Percentiles rank a stretch among this genome's conserved stretches.
phyloP scores from a whole-genome alignment of 2,113 vertebrate genomes.

The Caretta caretta region DNA sequence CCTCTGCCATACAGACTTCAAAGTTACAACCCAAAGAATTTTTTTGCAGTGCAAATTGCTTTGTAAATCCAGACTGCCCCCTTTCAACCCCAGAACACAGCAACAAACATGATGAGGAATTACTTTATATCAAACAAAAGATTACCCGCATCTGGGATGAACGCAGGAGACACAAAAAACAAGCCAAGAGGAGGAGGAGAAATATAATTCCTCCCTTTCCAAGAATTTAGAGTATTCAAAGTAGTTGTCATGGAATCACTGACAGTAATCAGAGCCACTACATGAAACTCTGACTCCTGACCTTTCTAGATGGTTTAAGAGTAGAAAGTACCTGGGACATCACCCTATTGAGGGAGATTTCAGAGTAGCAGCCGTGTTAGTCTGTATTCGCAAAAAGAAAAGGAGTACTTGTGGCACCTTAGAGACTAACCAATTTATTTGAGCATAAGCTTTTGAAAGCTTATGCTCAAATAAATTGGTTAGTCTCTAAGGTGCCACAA shows the following conservation, averaged over 20 bases:
- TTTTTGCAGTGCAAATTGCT: rapidly evolving
- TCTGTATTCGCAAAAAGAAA: too few relatives aligned
- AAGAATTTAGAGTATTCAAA: neutral
- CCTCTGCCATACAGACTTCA: neutral
- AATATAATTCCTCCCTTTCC: neutral
- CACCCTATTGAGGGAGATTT: neutral
- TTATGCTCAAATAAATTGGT: too few relatives aligned
- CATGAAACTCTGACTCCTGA: neutral
- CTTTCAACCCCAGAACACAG: neutral
- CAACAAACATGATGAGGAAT: neutral
- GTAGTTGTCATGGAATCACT: neutral
- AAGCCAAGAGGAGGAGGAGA: neutral
- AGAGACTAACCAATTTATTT: too few relatives aligned
- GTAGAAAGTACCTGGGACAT: neutral
- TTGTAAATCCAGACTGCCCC: neutral
- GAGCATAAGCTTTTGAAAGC: too few relatives aligned
- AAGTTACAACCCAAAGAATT: neutral
- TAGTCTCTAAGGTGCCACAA: too few relatives aligned
- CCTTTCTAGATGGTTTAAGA: neutral
- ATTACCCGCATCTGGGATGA: neutral
- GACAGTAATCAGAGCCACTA: neutral
- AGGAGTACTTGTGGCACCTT: too few relatives aligned
- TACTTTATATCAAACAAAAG: neutral
- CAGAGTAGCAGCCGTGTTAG: too few relatives aligned
- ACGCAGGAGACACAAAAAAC: neutral